These are phyloP conservation scores for Amniataba percoides DNA, from an alignment of 2,797 vertebrate genomes.

Conservation along the genomic window DNA sequence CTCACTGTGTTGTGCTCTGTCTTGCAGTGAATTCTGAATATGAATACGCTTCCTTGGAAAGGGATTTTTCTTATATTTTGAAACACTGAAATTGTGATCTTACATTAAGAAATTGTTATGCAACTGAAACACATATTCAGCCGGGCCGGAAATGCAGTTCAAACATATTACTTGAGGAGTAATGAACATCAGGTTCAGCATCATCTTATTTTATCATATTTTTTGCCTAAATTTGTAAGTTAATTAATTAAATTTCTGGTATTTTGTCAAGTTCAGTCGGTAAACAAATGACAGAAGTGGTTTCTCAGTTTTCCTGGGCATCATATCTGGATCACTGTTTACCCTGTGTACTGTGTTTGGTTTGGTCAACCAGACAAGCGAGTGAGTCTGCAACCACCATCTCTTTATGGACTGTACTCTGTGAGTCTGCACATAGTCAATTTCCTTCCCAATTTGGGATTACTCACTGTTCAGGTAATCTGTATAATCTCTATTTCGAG, in stretches of 20 bases:
- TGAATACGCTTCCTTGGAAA: neutral
- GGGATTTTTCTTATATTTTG: neutral
- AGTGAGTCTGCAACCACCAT: neutral
- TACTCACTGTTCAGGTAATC: conserved; percentile 47
- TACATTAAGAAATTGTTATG: conserved; percentile 3
- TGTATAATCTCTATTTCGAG: conserved; percentile 59
- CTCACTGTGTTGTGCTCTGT: neutral
- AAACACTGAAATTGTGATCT: neutral
- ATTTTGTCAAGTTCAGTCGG: neutral
- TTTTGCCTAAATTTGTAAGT: neutral
- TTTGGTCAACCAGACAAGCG: neutral
- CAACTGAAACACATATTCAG: neutral
- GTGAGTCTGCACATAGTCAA: neutral
- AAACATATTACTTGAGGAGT: neutral
- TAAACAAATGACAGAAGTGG: neutral
- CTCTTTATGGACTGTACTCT: neutral
- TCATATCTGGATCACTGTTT: neutral
- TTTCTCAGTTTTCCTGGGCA: neutral
- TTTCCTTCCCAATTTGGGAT: conserved; percentile 45
- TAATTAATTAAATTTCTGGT: neutral
- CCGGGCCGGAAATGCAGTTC: neutral
- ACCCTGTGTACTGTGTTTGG: neutral
- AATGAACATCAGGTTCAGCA: neutral
- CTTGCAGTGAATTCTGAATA: conserved; percentile 1
- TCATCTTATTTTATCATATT: neutral